Evolutionary conservation across 2,888 invertebrate species (phyloP).

Genomic region (Rotaria socialis): DNA sequence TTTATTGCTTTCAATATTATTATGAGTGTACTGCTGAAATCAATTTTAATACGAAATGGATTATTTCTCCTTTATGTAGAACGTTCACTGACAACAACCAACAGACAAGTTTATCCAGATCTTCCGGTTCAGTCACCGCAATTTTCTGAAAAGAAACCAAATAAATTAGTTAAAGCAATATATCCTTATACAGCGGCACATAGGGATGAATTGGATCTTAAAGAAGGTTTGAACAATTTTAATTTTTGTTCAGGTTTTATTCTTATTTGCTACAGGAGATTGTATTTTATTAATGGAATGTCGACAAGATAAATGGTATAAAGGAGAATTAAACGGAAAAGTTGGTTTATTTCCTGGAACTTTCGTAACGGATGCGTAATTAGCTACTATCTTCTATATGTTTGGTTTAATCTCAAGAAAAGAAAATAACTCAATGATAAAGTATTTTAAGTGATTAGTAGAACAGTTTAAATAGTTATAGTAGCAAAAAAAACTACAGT

Average conservation of each 20-base stretch:
- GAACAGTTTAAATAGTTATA: too few relatives aligned
- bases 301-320: not conserved
- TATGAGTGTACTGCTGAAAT: not conserved
- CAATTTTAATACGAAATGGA: not conserved
- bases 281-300: not conserved
- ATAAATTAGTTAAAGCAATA: not conserved
- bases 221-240: not conserved
- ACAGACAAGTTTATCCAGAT: not conserved
- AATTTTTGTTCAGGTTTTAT: not conserved
- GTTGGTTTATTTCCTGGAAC: conserved; percentile 23
- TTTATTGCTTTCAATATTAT: not conserved
- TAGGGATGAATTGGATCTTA: not conserved
- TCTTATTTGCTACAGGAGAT: not conserved
- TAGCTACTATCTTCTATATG: not conserved
- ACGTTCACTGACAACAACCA: not conserved
- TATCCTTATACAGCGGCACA: not conserved
- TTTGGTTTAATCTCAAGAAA: not conserved
- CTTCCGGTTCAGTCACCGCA: not conserved
- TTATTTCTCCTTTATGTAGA: not conserved
- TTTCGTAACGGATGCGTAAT: not conserved
- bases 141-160: not conserved
- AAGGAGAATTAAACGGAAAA: not conserved
- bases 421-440: too few relatives aligned
- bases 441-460: too few relatives aligned
- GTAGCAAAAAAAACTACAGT: too few relatives aligned